phyloP scores from a whole-genome alignment of 2,888 invertebrate genomes.

The Rhaphigaster nebulosa region DNA sequence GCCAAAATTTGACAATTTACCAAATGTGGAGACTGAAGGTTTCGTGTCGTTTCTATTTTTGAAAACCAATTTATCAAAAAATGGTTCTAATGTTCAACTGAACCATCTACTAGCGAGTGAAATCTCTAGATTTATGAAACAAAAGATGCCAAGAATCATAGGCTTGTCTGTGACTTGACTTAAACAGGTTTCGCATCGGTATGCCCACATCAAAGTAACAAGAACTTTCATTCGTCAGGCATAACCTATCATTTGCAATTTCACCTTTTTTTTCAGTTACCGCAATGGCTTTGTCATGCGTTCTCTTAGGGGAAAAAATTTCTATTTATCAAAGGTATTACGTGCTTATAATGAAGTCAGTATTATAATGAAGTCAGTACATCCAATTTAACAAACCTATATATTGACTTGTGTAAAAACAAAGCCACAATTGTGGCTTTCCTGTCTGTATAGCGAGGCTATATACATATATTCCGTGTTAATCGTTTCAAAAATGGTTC shows the following conservation, averaged over 20 bases:
- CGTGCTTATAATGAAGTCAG: neutral
- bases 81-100: too few relatives aligned
- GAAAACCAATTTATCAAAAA: too few relatives aligned
- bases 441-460: neutral
- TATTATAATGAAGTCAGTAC: neutral
- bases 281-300: neutral
- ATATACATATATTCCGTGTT: neutral
- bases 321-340: neutral
- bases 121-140: neutral
- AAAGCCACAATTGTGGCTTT: slow-evolving; percentile 2
- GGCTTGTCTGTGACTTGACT: neutral
- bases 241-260: slow-evolving; percentile 31
- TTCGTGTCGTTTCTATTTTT: too few relatives aligned
- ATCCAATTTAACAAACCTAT: neutral
- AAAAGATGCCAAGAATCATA: neutral
- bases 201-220: neutral
- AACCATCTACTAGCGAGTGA: neutral
- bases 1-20: too few relatives aligned
- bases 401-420: neutral
- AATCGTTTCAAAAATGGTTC: neutral
- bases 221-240: neutral
- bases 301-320: neutral
- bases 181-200: neutral
- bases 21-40: too few relatives aligned
- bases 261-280: slow-evolving; percentile 9